Evolutionary conservation across 37 sponge, comb jelly and placozoan species (phyloP), one percentile per base, ranked within the genome.

Genomic region (Halisarca cf. caerulea): DNA sequence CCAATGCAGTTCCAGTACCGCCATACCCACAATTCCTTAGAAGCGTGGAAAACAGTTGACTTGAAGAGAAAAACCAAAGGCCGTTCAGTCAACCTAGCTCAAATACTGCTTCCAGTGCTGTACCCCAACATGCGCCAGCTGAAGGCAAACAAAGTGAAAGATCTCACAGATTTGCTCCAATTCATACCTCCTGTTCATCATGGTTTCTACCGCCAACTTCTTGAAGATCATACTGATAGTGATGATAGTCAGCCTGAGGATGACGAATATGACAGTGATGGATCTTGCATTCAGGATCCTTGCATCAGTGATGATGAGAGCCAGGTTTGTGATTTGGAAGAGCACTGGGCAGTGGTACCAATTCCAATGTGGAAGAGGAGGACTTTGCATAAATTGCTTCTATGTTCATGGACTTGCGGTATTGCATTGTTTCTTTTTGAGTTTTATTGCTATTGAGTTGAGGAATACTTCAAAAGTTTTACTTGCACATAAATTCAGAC

Each of bases 1-100:
- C 86, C 79, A 2, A n/a, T 41, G 3, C 25, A 79, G 68, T 61
- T 79, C 68, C 37, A 30, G 25, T 85, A 68, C 38, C 58, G 68
- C n/a, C 59, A 79, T 34, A 66, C 75, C 27, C 79, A 51, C 23
- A 85, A 85, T 44, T 23, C 33, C 15, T 79, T 85, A 14, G 86
- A 85, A 25, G 68, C 53, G 0, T 85, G 86, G 86, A 85, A 85
- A 40, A 41, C 30, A 32, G 66, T 85, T 0, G 25, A 85, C 25
- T 7, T 85, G 5, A 58, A 79, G 69, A 34, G 80, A 20, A 60
- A 38, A 37, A 30, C 33, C 58, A 42, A 32, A 43, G 86, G 86
- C 14, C 66, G 80, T 27, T 79, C 86, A 25, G 51, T 43, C 2
- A 64, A 78, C 39, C 51, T 47, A 47, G 51, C 51, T 47, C 51